A percentile compares a stretch with the other conserved stretches of the same genome.
phyloP scores from a whole-genome alignment of 1,140 invertebrate genomes.

The Andricus grossulariae region DNA sequence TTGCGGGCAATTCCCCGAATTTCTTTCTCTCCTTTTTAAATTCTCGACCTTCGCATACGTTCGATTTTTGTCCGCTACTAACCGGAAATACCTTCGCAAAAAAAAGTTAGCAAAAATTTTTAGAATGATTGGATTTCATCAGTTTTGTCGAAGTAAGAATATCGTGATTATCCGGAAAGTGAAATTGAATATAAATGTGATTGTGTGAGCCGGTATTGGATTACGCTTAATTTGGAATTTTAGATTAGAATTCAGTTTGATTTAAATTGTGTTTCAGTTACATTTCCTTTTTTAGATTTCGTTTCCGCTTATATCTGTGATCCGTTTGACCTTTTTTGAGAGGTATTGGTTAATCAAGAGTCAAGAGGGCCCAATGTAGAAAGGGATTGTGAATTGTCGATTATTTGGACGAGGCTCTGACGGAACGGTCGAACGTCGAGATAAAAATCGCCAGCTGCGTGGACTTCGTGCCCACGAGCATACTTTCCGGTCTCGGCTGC shows the following conservation, averaged over 20 bases:
- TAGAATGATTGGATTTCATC: neutral
- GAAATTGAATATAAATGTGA: no score
- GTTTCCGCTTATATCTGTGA: neutral
- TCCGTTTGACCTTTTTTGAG: constrained; percentile 4
- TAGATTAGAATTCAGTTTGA: no score
- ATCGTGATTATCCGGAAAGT: neutral
- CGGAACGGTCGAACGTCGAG: constrained; percentile 45
- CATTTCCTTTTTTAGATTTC: neutral
- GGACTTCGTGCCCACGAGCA: constrained; percentile 51
- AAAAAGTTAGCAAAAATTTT: neutral
- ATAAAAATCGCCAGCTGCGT: constrained; percentile 64
- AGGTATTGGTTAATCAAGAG: neutral
- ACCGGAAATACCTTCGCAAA: neutral
- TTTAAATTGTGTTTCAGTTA: no score
- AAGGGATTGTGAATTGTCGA: constrained; percentile 27
- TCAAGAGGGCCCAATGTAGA: constrained; percentile 5
- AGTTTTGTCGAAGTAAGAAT: neutral
- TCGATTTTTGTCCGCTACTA: neutral
- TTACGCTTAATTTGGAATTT: no score
- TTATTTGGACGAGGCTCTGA: constrained; percentile 33
- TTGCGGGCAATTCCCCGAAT: neutral
- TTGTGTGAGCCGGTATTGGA: no score
- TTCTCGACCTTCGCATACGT: neutral
- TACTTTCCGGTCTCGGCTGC: constrained; percentile 69
- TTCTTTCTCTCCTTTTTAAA: neutral